phyloP scores from a whole-genome alignment of 2,888 invertebrate species.

The Ceraclea dissimilis region DNA sequence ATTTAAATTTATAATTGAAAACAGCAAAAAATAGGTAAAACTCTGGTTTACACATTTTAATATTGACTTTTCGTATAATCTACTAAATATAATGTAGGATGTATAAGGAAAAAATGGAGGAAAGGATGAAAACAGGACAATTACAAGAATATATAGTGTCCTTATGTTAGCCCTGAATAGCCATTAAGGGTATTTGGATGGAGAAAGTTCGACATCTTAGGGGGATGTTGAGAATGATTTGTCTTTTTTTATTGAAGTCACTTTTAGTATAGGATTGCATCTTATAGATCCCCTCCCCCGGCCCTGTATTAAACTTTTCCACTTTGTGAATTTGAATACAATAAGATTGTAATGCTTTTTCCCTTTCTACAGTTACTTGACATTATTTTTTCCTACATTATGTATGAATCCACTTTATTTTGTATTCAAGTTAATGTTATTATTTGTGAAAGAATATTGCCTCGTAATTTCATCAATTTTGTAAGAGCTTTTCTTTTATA shows the following conservation, averaged over 20 bases:
- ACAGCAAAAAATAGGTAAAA: too few relatives aligned
- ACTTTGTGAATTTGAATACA: slow-evolving; percentile 1
- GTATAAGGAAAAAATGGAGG: too few relatives aligned
- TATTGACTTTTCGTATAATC: too few relatives aligned
- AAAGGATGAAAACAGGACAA: slow-evolving; percentile 24
- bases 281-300: neutral
- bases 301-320: slow-evolving; percentile 1
- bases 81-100: too few relatives aligned
- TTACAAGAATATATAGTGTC: slow-evolving; percentile 26
- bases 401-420: neutral
- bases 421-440: neutral
- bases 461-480: neutral
- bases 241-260: slow-evolving; percentile 23
- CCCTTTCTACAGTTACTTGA: too few relatives aligned
- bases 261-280: neutral
- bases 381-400: slow-evolving; percentile 1
- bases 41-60: too few relatives aligned
- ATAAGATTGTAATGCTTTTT: neutral
- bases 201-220: slow-evolving; percentile 13
- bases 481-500: too few relatives aligned
- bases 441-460: neutral
- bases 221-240: slow-evolving; percentile 20
- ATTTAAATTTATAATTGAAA: too few relatives aligned
- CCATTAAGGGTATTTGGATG: slow-evolving; percentile 23
- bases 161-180: slow-evolving; percentile 25